Evolutionary conservation across 2,113 vertebrate genomes (phyloP).

Genomic region (Pseudolaguvia tuberculata): DNA sequence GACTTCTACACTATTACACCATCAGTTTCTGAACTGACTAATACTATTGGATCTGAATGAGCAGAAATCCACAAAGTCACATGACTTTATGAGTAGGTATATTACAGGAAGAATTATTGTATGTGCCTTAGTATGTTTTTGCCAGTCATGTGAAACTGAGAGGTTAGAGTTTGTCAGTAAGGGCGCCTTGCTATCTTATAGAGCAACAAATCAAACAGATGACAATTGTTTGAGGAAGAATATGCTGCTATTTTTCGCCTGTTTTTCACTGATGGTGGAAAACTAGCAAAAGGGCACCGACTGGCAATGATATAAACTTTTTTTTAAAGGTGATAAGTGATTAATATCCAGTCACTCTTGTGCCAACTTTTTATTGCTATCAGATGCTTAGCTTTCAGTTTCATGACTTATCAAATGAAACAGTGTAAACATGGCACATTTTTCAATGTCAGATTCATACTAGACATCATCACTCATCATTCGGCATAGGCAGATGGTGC

Average conservation of each 20-base stretch:
- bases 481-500: not conserved
- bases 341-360: not conserved
- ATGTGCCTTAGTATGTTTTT: too few species aligned
- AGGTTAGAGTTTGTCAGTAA: too few species aligned
- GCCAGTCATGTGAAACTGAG: too few species aligned
- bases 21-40: too few species aligned
- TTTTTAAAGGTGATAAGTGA: not conserved
- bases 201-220: slow-evolving; percentile 1
- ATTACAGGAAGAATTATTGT: too few species aligned
- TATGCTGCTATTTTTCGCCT: not conserved
- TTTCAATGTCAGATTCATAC: slow-evolving; percentile 32
- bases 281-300: not conserved
- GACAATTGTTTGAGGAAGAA: not conserved
- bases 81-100: too few species aligned
- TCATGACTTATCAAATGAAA: not conserved
- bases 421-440: slow-evolving; percentile 17
- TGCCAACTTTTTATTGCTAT: not conserved
- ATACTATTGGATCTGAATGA: too few species aligned
- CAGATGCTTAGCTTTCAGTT: slow-evolving; percentile 22
- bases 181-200: not conserved
- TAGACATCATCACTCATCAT: slow-evolving; percentile 26
- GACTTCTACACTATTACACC: too few species aligned
- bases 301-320: not conserved
- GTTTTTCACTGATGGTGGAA: not conserved
- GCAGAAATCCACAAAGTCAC: too few species aligned